Base-by-base conservation (phyloP, 1,140 invertebrate species). In the Eupeodes corollae region DNA sequence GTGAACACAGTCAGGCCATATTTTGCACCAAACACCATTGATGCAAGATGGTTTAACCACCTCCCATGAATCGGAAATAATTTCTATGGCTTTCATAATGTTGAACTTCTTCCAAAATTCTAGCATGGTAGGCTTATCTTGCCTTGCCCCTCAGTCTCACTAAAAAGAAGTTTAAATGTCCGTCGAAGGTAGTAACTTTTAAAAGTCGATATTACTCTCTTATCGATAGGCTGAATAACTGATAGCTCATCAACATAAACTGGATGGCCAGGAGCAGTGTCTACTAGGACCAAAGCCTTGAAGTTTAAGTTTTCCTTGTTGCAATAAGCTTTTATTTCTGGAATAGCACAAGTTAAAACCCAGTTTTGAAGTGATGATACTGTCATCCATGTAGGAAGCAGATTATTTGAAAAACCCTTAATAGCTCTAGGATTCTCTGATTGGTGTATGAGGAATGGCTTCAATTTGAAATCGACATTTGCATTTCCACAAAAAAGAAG, bases 401-500 rank as follows among this genome's bases (percentile, higher is more conserved):
- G 16, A 47, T 48, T 48, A 21, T 48, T 48, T 19, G 21, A 48
- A 31, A 21, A 39, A 40, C 38, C 46, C 41, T 42, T 40, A 35
- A 40, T 12, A 47, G 46, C 38, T 42, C 40, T 48, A 26, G 39
- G 39, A n/a, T 41, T 43, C 32, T 32, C 39, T 2, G 15, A 41
- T 10, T 48, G 26, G 15, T 48, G 42, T 31, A 43, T 42, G 13
- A 47, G 46, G 10, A 48, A 33, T 30, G 46, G 46, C 42, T 42
- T 48, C 14, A 48, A 48, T 48, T 48, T 48, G 18, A 48, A 48
- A 42, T 48, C 46, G n/a, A n/a, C 66, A 45, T 48, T 57, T 44
- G 61, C 63, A 58, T 72, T 73, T 32, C 48, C 56, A 44, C 61
- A 59, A n/a, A 70, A 47, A n/a, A 67, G 38, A 31, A 73, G 49